These are phyloP conservation scores for Cheilosia variabilis DNA, from an alignment of 2,888 invertebrate species.

Conservation along the genomic window DNA sequence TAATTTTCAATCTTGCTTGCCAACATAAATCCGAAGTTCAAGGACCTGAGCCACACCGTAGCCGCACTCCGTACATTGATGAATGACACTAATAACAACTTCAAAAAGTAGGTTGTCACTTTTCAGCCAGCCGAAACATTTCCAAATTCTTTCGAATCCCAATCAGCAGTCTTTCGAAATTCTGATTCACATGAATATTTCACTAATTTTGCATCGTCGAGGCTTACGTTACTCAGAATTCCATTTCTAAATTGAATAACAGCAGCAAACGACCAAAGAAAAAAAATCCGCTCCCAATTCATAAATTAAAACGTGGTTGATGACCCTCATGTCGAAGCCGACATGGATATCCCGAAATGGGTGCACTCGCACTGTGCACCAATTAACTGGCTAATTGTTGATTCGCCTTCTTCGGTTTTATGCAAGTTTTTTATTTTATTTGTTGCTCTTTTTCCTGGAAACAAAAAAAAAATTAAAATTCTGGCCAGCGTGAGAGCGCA, in stretches of 20 bases:
- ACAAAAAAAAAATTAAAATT: background rate
- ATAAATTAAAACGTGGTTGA: conserved; percentile 28
- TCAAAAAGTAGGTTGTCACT: background rate
- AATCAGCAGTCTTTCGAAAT: conserved; percentile 3
- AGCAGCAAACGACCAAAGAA: background rate
- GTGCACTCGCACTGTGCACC: conserved; percentile 25
- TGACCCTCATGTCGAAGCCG: conserved; percentile 23
- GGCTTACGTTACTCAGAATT: background rate
- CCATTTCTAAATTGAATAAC: conserved; percentile 21
- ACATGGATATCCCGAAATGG: conserved; percentile 29
- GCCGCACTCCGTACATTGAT: background rate
- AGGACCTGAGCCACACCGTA: too few relatives aligned
- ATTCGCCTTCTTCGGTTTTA: conserved; percentile 13
- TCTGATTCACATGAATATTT: background rate
- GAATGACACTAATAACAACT: background rate
- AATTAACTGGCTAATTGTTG: conserved; percentile 37
- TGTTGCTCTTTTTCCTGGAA: conserved; percentile 30
- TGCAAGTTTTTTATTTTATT: background rate
- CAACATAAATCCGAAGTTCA: too few relatives aligned
- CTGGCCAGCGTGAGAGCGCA: background rate
- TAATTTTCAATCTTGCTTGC: too few relatives aligned
- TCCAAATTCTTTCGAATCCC: background rate
- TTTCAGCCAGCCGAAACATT: background rate
- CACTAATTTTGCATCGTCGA: conserved; percentile 25
- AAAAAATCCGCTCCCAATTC: conserved; percentile 12